Conservation (phyloP, 2,797 vertebrate species). For the Tapirus indicus region DNA sequence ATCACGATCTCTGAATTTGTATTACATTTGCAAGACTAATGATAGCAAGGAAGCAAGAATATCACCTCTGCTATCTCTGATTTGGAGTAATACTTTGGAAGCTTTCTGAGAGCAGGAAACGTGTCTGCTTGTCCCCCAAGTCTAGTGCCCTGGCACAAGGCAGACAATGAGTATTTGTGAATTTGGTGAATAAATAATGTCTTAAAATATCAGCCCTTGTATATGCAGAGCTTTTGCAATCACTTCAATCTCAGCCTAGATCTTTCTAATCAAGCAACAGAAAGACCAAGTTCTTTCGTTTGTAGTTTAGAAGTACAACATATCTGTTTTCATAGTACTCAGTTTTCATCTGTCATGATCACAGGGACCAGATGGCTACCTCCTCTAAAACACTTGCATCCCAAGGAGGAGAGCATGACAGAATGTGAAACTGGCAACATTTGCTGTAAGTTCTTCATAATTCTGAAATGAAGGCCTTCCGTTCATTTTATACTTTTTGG, state of each 20-base stretch:
- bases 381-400: conserved; percentile 61
- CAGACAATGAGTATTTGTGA: background rate
- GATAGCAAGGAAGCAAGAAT: background rate
- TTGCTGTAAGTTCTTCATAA: conserved; percentile 62
- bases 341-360: conserved; percentile 74
- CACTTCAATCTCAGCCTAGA: background rate
- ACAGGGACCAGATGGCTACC: conserved; percentile 81
- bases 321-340: conserved; percentile 55
- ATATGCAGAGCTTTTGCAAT: background rate
- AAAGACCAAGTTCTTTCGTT: background rate
- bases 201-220: background rate
- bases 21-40: background rate
- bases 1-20: background rate
- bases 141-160: background rate
- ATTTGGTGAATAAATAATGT: background rate
- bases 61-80: background rate
- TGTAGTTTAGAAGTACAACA: conserved; percentile 37
- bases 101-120: background rate
- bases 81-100: background rate
- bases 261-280: conserved; percentile 16
- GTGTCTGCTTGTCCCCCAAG: background rate
- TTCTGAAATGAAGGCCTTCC: conserved; percentile 52
- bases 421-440: conserved; percentile 79
- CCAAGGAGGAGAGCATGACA: conserved; percentile 75
- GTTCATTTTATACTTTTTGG: conserved; percentile 54